These are phyloP conservation scores for Eunapius fragilis DNA, from an alignment of 37 sponge, comb jelly and placozoan genomes.

Conservation along the genomic window DNA sequence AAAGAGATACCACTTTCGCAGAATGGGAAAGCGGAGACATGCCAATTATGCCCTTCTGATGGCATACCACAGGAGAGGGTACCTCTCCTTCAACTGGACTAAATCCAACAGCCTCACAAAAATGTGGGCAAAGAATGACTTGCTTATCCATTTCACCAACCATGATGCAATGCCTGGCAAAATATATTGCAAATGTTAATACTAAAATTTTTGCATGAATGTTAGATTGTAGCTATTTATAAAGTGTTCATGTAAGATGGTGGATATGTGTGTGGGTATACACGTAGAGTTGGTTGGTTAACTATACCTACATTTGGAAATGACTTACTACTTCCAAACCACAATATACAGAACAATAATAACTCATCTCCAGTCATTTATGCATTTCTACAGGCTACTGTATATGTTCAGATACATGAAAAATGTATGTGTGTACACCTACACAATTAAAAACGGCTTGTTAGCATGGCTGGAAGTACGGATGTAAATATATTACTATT, in stretches of 20 bases:
- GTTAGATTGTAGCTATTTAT: too few relatives aligned
- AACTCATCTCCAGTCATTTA: too few relatives aligned
- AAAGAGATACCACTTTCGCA: background rate
- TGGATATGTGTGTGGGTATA: too few relatives aligned
- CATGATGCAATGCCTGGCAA: constrained; percentile 15
- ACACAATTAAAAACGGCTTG: too few relatives aligned
- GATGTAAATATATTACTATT: background rate
- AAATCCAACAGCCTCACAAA: constrained; percentile 31
- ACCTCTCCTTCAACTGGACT: background rate
- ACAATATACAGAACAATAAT: background rate
- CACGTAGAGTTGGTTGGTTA: too few relatives aligned
- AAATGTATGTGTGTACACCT: too few relatives aligned
- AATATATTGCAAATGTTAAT: too few relatives aligned
- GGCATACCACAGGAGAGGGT: background rate
- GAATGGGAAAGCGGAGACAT: background rate
- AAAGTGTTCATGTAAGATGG: too few relatives aligned
- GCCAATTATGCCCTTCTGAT: background rate
- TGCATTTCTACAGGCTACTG: too few relatives aligned
- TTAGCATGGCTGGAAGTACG: background rate
- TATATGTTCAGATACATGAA: too few relatives aligned
- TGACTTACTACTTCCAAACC: background rate
- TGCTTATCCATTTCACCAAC: background rate
- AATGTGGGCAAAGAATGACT: constrained; percentile 45
- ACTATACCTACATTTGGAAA: too few relatives aligned
- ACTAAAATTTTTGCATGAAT: too few relatives aligned